phyloP scores from a whole-genome alignment of 2,797 vertebrate genomes.

The Limosa lapponica region DNA sequence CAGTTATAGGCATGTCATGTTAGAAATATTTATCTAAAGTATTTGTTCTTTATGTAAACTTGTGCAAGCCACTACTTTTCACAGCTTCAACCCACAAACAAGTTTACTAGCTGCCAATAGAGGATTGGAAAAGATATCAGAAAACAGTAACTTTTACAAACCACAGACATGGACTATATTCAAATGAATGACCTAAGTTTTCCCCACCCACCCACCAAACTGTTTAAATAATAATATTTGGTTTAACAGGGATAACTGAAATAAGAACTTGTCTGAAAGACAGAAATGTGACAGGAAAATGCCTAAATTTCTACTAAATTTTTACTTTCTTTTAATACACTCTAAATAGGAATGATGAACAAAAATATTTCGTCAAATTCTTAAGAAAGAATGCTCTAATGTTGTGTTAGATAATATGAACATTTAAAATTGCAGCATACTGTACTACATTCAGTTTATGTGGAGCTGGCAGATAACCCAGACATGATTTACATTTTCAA shows the following conservation, averaged over 20 bases:
- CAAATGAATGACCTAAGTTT: not conserved
- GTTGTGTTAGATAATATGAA: not conserved
- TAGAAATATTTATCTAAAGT: not conserved
- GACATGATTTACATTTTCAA: not conserved
- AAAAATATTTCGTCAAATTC: not conserved
- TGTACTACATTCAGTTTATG: not conserved
- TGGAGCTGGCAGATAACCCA: not conserved
- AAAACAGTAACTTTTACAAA: not conserved
- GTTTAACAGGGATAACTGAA: not conserved
- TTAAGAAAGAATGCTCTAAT: not conserved
- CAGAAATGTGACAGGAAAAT: not conserved
- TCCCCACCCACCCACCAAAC: not conserved
- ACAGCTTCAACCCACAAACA: not conserved
- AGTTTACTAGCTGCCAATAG: not conserved
- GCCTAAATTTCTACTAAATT: not conserved
- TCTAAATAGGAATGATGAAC: not conserved
- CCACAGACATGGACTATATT: not conserved
- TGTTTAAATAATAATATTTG: not conserved
- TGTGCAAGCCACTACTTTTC: not conserved
- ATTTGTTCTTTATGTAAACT: not conserved
- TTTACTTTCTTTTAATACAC: not conserved
- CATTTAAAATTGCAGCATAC: not conserved
- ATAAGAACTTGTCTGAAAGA: not conserved
- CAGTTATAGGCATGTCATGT: not conserved
- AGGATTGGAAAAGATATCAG: not conserved